These are phyloP conservation scores for Ariopsis seemanni DNA, from an alignment of 2,113 vertebrate genomes.

Conservation along the genomic window DNA sequence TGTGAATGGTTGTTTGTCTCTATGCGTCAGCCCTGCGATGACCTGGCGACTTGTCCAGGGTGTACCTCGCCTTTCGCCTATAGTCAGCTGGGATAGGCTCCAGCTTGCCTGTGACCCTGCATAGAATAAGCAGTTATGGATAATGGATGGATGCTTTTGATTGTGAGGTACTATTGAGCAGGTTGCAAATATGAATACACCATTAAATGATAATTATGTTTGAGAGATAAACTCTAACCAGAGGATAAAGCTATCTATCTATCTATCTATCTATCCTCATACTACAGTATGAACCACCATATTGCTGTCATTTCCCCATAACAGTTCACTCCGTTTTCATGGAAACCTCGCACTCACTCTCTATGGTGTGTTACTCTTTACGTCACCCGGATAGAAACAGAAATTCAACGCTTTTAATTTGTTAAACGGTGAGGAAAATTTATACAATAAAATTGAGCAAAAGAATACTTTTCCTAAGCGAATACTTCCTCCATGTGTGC, in stretches of 20 bases:
- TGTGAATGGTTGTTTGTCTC: too few species aligned
- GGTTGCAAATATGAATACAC: background rate
- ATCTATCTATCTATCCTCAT: background rate
- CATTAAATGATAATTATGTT: background rate
- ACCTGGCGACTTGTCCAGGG: too few species aligned
- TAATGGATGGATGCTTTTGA: too few species aligned
- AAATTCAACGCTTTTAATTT: background rate
- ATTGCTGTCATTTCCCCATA: background rate
- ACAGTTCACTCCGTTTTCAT: conserved; percentile 60
- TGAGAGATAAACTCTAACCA: background rate
- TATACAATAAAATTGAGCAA: background rate
- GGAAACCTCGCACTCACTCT: conserved; percentile 54
- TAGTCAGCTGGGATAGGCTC: too few species aligned
- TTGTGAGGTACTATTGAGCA: background rate
- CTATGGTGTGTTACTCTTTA: conserved; percentile 24
- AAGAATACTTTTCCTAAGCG: accelerated
- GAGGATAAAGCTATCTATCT: background rate
- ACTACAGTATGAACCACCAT: background rate
- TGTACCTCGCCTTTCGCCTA: too few species aligned
- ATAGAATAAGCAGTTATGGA: too few species aligned
- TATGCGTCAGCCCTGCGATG: too few species aligned
- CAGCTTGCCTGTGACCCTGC: too few species aligned
- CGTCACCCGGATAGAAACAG: conserved; percentile 33
- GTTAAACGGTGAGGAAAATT: too few species aligned
- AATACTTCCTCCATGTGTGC: background rate